These are phyloP conservation scores for Leptoteleia sp. DNA, from an alignment of 1,140 invertebrate genomes.

Conservation along the genomic window DNA sequence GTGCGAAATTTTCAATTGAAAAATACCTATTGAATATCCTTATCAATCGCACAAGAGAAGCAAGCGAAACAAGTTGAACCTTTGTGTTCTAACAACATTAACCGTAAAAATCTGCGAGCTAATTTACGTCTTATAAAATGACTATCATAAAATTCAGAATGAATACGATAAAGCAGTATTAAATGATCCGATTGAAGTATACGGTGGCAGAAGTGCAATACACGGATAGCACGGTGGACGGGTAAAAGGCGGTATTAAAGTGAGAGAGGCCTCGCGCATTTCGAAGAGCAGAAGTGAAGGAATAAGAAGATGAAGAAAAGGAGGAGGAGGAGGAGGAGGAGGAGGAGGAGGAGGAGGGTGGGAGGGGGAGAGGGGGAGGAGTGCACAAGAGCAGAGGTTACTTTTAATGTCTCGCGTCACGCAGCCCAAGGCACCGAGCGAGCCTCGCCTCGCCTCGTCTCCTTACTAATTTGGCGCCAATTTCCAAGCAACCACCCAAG, in stretches of 20 bases:
- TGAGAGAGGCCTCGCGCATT: conserved; percentile 41
- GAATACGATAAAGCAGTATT: conserved; percentile 43
- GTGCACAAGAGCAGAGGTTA: conserved; percentile 79
- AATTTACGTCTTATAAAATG: conserved; percentile 17
- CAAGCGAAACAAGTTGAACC: background rate
- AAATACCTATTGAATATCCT: background rate
- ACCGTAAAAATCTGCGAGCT: background rate
- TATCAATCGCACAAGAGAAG: background rate
- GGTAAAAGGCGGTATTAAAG: conserved; percentile 56
- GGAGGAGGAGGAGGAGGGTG: conserved; percentile 68
- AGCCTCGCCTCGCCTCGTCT: conserved; percentile 79
- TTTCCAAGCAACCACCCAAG: conserved; percentile 80
- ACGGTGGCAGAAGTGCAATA: conserved; percentile 53
- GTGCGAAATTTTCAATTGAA: no score
- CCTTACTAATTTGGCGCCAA: conserved; percentile 82
- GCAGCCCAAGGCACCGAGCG: conserved; percentile 73
- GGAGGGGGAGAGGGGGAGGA: conserved; percentile 68
- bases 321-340: conserved; percentile 38
- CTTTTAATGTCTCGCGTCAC: conserved; percentile 82
- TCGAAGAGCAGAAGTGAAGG: conserved; percentile 48
- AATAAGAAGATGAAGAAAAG: conserved; percentile 55
- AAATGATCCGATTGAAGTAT: conserved; percentile 49
- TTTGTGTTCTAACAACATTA: conserved; percentile 2
- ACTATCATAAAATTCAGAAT: conserved; percentile 21
- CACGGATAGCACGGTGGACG: conserved; percentile 37